Evolutionary conservation across 2,888 invertebrate species (phyloP).

Genomic region (Bruchidius siliquastri): DNA sequence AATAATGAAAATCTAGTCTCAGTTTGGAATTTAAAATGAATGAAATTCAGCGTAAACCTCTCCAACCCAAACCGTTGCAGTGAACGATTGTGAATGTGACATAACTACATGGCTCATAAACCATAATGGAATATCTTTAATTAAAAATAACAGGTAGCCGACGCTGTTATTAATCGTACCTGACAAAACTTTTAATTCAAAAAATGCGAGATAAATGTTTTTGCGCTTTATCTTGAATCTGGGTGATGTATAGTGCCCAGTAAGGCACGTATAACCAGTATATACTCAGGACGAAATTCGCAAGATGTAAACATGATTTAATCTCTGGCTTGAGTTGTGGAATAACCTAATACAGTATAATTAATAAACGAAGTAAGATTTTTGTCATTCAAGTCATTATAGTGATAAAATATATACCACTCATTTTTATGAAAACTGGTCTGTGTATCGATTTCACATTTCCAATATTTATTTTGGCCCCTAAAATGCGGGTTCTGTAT

Average conservation of each 20-base stretch:
- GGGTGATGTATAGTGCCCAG: slow-evolving; percentile 15
- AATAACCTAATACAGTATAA: neutral
- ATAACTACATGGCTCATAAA: neutral
- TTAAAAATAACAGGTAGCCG: slow-evolving; percentile 21
- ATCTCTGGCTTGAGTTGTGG: neutral
- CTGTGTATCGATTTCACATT: too few species aligned
- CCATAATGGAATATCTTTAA: slow-evolving; percentile 5
- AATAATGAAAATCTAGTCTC: too few species aligned
- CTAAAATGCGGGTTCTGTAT: too few species aligned
- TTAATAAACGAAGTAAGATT: too few species aligned
- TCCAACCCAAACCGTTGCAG: too few species aligned
- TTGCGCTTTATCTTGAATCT: slow-evolving; percentile 22
- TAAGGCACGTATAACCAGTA: neutral
- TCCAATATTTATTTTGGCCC: too few species aligned
- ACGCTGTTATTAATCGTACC: slow-evolving; percentile 35
- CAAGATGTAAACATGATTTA: neutral
- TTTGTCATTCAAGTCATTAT: too few species aligned
- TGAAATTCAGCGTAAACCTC: too few species aligned
- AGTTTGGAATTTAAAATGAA: too few species aligned
- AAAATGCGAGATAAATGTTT: slow-evolving; percentile 23
- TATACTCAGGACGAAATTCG: neutral
- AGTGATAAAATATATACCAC: too few species aligned
- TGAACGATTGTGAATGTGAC: too few species aligned
- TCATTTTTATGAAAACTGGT: too few species aligned
- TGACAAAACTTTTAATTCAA: slow-evolving; percentile 33